These are phyloP conservation scores for Dromococcyx pavoninus DNA, from an alignment of 2,797 vertebrate species.

Conservation along the genomic window DNA sequence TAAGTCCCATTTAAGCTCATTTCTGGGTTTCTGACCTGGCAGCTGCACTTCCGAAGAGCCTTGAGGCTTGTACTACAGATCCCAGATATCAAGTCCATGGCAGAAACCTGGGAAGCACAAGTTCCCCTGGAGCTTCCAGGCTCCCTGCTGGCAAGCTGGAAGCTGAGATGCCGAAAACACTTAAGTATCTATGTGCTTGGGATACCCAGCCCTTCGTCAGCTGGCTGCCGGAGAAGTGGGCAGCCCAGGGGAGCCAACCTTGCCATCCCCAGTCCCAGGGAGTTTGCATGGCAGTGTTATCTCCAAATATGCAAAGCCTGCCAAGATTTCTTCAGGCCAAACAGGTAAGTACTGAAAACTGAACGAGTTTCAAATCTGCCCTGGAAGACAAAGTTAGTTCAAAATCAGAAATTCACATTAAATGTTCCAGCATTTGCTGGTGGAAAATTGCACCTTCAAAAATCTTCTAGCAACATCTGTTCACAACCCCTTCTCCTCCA, in stretches of 20 bases:
- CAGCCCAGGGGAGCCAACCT: not conserved
- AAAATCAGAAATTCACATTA: not conserved
- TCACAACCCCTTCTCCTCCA: not conserved
- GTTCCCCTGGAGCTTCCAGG: not conserved
- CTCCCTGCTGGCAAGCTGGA: conserved; percentile 23
- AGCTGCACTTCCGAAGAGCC: not conserved
- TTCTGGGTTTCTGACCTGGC: not conserved
- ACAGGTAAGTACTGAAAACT: not conserved
- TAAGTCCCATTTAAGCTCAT: not conserved
- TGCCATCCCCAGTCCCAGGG: not conserved
- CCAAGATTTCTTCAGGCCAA: not conserved
- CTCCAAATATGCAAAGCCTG: not conserved
- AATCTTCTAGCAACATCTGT: not conserved
- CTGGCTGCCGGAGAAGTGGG: not conserved
- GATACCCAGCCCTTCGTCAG: not conserved
- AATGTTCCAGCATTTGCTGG: not conserved
- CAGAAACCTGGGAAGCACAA: not conserved
- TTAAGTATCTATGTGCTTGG: not conserved
- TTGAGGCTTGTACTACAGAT: not conserved
- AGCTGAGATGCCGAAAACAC: conserved; percentile 33
- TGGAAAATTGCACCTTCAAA: not conserved
- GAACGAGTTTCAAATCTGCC: not conserved
- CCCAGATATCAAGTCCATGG: not conserved
- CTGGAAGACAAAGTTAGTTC: not conserved
- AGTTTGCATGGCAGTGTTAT: not conserved